These are phyloP conservation scores for Takifugu rubripes DNA, from an alignment of 2,797 vertebrate genomes.

Conservation along the genomic window DNA sequence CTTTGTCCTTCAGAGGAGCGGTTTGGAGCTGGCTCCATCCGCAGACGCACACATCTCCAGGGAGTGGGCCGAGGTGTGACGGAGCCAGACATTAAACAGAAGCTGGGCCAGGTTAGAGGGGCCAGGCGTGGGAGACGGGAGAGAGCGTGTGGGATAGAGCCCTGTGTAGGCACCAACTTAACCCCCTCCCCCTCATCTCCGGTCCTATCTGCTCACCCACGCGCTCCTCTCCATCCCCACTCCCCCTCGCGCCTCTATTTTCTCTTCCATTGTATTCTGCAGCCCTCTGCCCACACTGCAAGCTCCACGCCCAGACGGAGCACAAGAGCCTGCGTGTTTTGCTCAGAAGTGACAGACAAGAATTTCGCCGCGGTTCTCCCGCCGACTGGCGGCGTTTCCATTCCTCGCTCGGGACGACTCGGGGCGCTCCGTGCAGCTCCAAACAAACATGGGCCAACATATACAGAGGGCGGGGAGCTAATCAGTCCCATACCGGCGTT, in stretches of 20 bases:
- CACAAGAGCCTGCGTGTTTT: constrained; percentile 63
- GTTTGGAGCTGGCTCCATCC: constrained; percentile 59
- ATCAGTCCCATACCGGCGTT: constrained; percentile 70
- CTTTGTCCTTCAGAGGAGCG: constrained; percentile 39
- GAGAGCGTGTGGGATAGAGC: constrained; percentile 69
- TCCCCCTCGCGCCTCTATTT: constrained; percentile 63
- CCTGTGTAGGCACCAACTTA: constrained; percentile 74
- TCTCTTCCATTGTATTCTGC: constrained; percentile 70
- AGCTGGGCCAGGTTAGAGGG: constrained; percentile 68
- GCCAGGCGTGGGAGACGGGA: constrained; percentile 72
- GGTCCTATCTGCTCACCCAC: constrained; percentile 72
- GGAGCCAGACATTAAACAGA: constrained; percentile 71
- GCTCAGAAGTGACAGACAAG: constrained; percentile 70
- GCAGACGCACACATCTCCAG: constrained; percentile 57
- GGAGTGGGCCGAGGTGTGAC: constrained; percentile 70
- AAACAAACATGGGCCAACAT: constrained; percentile 61
- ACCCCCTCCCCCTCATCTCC: constrained; percentile 60
- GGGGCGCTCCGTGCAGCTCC: constrained; percentile 53
- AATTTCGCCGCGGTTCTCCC: constrained; percentile 57
- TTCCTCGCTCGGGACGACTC: constrained; percentile 59
- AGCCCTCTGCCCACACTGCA: constrained; percentile 72
- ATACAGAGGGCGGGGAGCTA: constrained; percentile 59
- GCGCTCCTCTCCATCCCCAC: constrained; percentile 62
- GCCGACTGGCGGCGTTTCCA: constrained; percentile 47
- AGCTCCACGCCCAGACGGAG: constrained; percentile 63